phyloP scores from a whole-genome alignment of 2,113 vertebrate species.

The Tautogolabrus adspersus region DNA sequence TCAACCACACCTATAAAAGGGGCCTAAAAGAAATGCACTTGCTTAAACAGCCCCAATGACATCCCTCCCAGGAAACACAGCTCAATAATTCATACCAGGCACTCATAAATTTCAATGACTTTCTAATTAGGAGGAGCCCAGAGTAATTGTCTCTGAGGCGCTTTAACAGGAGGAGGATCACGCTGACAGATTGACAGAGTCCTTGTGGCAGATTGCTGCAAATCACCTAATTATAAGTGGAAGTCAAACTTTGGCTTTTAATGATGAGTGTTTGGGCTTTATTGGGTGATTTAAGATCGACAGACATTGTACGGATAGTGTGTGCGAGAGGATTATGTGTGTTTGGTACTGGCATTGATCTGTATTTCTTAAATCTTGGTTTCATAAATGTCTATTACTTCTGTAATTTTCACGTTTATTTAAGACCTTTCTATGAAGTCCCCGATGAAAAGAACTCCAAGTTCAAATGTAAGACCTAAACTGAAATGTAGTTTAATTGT shows the following conservation, averaged over 20 bases:
- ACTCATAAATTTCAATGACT: conserved; percentile 68
- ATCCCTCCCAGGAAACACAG: conserved; percentile 50
- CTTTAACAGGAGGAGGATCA: conserved; percentile 54
- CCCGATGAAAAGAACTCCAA: not conserved
- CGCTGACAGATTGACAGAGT: conserved; percentile 62
- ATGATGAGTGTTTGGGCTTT: conserved; percentile 57
- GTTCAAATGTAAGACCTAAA: not conserved
- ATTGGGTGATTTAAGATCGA: conserved; percentile 36
- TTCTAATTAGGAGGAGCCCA: conserved; percentile 68
- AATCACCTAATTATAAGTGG: conserved; percentile 69
- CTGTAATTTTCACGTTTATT: not conserved
- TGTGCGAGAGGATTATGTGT: not conserved
- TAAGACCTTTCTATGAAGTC: not conserved
- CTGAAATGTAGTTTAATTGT: too few species aligned
- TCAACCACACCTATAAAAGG: not conserved
- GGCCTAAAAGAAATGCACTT: conserved; percentile 20
- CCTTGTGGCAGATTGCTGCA: conserved; percentile 66
- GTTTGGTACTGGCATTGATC: conserved; percentile 2
- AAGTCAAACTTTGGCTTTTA: conserved; percentile 64
- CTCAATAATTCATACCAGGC: conserved; percentile 68
- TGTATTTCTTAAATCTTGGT: not conserved
- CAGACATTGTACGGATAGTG: not conserved
- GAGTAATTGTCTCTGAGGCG: conserved; percentile 63
- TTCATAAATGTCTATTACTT: not conserved
- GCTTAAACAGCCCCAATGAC: conserved; percentile 42